Evolutionary conservation across 2,113 vertebrate genomes (phyloP), one percentile per base, ranked within the genome.

Genomic region (Proteles cristata): DNA sequence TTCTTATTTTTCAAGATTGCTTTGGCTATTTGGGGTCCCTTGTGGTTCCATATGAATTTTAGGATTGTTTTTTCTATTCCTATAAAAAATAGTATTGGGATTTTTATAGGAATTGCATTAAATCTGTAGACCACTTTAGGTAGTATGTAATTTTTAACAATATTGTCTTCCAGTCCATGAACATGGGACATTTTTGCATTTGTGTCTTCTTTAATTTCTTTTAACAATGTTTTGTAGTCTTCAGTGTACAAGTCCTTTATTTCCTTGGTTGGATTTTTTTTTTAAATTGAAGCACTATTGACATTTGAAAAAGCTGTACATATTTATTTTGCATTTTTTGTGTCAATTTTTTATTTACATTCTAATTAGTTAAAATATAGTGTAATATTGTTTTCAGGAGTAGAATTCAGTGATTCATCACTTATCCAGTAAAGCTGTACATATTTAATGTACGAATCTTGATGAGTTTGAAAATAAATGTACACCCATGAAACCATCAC

Each of bases 41-140:
- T 90, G 23, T 68, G 31, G 31, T 79, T 85, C 31, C 45, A 48
- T 79, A 33, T 58, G 88, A 77, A 68, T 90, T 45, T 89, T 94
- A 73, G 55, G 43, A 73, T 73, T 73, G 19, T 71, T 50, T 69
- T 84, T 85, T 16, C 35, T 77, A 58, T 69, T 68, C 89, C 35
- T 69, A 76, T 82, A 84, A 71, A 87, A 83, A 77, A 66, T 84
- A 55, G 31, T 83, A 9, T 84, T 84, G 45, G 28, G 4, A 48
- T 95, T 95, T 68, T 84, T 23, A 58, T 95, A 95, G 8, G 12
- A 43, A 84, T 77, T 85, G 12, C 31, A 31, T 90, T 95, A 90
- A 94, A 58, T 85, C 69, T 95, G 31, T 85, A 79, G 63, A 84
- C 31, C 11, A 39, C 28, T 88, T 90, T 58, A 33, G 35, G 25